Conservation (phyloP, 2,888 invertebrate genomes). For the Mellilla xanthometata region DNA sequence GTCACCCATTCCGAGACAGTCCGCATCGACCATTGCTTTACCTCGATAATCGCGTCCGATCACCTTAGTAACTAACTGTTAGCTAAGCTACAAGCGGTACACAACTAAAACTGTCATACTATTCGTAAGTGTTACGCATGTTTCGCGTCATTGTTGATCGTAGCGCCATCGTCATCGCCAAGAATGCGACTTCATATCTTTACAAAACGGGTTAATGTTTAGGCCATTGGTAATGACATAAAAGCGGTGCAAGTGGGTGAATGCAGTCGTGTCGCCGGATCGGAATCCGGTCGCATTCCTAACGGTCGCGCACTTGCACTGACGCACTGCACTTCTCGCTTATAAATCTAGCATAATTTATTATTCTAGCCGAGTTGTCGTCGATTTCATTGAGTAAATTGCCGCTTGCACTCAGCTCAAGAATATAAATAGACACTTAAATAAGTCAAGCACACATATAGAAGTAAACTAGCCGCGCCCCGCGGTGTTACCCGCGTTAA, state of each 20-base stretch:
- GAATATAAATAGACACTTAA: conserved; percentile 3
- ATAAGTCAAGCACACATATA: too few relatives aligned
- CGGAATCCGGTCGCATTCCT: conserved; percentile 74
- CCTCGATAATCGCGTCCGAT: too few relatives aligned
- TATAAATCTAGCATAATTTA: conserved; percentile 20
- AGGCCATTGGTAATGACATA: conserved; percentile 69
- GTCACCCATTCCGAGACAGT: too few relatives aligned
- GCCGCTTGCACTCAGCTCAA: conserved; percentile 19
- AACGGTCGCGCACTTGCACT: conserved; percentile 66
- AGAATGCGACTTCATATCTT: conserved; percentile 12
- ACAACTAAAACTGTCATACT: too few relatives aligned
- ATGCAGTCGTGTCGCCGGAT: conserved; percentile 51
- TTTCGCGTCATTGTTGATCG: too few relatives aligned
- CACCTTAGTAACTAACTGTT: too few relatives aligned
- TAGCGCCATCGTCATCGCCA: too few relatives aligned
- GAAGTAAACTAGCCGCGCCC: too few relatives aligned
- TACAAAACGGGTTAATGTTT: conserved; percentile 52
- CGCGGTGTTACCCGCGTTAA: too few relatives aligned
- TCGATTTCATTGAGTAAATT: conserved; percentile 16
- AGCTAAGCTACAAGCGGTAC: too few relatives aligned
- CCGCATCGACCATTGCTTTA: too few relatives aligned
- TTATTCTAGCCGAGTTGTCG: conserved; percentile 12
- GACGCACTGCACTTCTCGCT: conserved; percentile 47
- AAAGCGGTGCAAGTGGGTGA: conserved; percentile 62
- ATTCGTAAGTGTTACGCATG: too few relatives aligned